Conservation (phyloP, 1,140 invertebrate genomes). For the Euura lappo region DNA sequence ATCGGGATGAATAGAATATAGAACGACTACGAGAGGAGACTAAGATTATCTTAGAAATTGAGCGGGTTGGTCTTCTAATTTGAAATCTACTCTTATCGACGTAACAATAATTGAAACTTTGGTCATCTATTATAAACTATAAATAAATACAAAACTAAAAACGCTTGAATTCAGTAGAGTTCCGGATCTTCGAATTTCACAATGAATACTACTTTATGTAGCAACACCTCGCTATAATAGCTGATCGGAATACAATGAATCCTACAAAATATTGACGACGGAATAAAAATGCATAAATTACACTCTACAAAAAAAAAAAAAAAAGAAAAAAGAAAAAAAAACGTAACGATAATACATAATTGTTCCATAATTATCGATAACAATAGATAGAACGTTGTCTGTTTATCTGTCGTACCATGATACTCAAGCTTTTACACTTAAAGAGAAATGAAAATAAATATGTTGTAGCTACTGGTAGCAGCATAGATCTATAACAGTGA, state of each 20-base stretch:
- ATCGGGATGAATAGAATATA: neutral
- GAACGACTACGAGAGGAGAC: too few species aligned
- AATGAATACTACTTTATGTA: neutral
- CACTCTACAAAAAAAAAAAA: neutral
- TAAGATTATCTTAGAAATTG: neutral
- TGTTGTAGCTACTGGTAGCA: slow-evolving; percentile 41
- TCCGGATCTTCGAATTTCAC: neutral
- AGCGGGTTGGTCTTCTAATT: neutral
- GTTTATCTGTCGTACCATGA: slow-evolving; percentile 56
- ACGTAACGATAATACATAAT: neutral
- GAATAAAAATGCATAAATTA: neutral
- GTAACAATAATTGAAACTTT: slow-evolving; percentile 2
- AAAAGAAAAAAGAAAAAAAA: neutral
- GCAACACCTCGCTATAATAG: neutral
- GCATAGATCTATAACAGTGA: slow-evolving; percentile 35
- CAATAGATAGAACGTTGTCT: slow-evolving; percentile 41
- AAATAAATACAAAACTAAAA: neutral
- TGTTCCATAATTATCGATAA: slow-evolving; percentile 12
- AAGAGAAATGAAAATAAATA: slow-evolving; percentile 23
- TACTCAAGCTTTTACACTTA: slow-evolving; percentile 59
- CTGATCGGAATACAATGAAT: neutral
- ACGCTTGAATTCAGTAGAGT: slow-evolving; percentile 1
- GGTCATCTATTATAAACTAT: neutral
- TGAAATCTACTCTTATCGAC: neutral
- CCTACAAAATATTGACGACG: neutral